These are phyloP conservation scores for Phymatocera aterrima DNA, from an alignment of 2,888 invertebrate species.

Conservation along the genomic window DNA sequence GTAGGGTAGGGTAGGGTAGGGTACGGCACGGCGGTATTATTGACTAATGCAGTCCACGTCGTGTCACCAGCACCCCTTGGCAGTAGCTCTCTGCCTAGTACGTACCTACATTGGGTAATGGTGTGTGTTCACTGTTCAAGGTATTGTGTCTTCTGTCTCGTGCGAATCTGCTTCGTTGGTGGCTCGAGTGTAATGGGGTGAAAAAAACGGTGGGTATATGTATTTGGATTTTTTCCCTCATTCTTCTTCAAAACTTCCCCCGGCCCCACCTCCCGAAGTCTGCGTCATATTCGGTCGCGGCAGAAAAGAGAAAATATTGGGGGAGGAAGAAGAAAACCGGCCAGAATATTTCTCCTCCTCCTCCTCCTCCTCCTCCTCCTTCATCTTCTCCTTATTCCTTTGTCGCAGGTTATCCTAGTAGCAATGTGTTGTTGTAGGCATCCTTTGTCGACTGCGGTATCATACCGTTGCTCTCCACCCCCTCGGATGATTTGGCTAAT, in stretches of 20 bases:
- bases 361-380: not conserved
- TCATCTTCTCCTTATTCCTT: not conserved
- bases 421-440: conserved; percentile 28
- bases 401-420: conserved; percentile 32
- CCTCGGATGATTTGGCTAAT: conserved; percentile 41
- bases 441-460: not conserved
- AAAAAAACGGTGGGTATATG: conserved; percentile 46
- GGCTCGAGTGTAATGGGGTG: conserved; percentile 34
- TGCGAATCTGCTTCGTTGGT: not conserved
- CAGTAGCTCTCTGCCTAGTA: conserved; percentile 20
- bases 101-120: conserved; percentile 40
- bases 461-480: not conserved
- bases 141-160: conserved; percentile 31
- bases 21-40: conserved; percentile 50
- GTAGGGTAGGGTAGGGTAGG: conserved; percentile 35
- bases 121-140: conserved; percentile 18
- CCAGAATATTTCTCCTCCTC: not conserved
- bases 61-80: conserved; percentile 54
- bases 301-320: conserved; percentile 18
- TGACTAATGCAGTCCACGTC: conserved; percentile 58
- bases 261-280: not conserved
- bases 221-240: conserved; percentile 49
- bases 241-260: not conserved
- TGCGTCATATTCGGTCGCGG: not conserved
- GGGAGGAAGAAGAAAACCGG: not conserved